Base-by-base conservation (phyloP, 2,888 invertebrate genomes). In the Ligdia adustata region DNA sequence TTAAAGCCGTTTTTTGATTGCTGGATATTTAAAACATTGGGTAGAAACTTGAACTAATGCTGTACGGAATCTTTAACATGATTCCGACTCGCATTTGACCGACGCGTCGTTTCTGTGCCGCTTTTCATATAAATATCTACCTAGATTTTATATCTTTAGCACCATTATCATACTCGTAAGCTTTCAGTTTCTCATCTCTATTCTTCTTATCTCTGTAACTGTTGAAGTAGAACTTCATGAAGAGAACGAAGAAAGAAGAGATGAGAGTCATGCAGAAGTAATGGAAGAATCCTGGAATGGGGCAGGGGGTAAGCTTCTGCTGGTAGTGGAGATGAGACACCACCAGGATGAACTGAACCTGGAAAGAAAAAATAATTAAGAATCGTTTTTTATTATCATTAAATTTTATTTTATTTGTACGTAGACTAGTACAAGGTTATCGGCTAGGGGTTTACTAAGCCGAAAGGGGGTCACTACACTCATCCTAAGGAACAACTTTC, bases 191-290 rank as follows among this genome's bases (percentile, higher is more conserved):
- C 2, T 33, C 29, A 2, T 43, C 24, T 20, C 43, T 57, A 61
- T 13, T 52, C 22, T 49, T 62, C 39, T 66, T 72, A 2, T 37
- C 47, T 1, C 59, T 69, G 44, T 90, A 90, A 48, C 75, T 88
- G 26, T 62, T 67, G 37, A 84, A 55, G 60, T 94, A 94, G 73
- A 94, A 94, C 41, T 93, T 91, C 56, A 92, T 84, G 65, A 94
- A 94, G 3, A 94, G 86, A 42, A 92, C 87, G 26, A 94, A 89
- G 74, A 94, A 94, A 0, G 93, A 86, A 0, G 73, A 63, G 1
- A 93, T 91, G 59, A 93, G 91, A 5, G 86, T 64, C 14, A 88
- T 66, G 53, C 93, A 91, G 72, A 93, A 91, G 68, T 87, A 87
- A 9, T 92, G 89, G 56, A 94, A 82, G 11, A 82, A 72, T 32